phyloP scores from a whole-genome alignment of 2,113 vertebrate genomes.

The Dipodomys merriami region DNA sequence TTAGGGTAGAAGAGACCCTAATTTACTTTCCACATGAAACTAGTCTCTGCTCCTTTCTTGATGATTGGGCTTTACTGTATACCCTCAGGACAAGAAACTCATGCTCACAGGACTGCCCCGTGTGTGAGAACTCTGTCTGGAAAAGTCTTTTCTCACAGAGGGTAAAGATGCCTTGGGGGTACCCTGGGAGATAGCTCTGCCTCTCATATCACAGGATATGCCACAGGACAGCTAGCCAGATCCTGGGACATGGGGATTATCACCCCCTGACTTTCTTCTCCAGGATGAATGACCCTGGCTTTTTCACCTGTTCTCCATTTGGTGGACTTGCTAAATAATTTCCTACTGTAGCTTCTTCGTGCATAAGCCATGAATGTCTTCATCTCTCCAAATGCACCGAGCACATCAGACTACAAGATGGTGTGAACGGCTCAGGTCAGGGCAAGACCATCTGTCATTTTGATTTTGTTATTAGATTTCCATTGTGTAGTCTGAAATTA shows the following conservation, averaged over 20 bases:
- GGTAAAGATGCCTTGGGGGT: neutral
- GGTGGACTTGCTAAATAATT: neutral
- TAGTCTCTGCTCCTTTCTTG: constrained; percentile 14
- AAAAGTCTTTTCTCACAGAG: neutral
- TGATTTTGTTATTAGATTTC: constrained; percentile 35
- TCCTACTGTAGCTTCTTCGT: neutral
- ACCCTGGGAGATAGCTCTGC: constrained; percentile 17
- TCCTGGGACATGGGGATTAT: neutral
- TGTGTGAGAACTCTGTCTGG: neutral
- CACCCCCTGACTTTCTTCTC: neutral
- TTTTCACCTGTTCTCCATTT: neutral
- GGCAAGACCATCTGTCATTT: neutral
- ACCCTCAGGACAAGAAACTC: neutral
- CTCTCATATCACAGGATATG: neutral
- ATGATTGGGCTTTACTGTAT: neutral
- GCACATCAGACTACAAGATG: neutral
- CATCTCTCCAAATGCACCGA: neutral
- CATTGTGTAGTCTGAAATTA: constrained; percentile 3
- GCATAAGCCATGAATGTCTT: neutral
- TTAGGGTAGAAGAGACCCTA: constrained; percentile 1
- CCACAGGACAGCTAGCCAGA: neutral
- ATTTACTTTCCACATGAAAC: constrained; percentile 13
- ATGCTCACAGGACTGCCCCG: neutral
- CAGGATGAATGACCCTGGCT: neutral
- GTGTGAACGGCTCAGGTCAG: neutral